These are phyloP conservation scores for Andrena chrysosceles DNA, from an alignment of 2,888 invertebrate genomes.

Conservation along the genomic window DNA sequence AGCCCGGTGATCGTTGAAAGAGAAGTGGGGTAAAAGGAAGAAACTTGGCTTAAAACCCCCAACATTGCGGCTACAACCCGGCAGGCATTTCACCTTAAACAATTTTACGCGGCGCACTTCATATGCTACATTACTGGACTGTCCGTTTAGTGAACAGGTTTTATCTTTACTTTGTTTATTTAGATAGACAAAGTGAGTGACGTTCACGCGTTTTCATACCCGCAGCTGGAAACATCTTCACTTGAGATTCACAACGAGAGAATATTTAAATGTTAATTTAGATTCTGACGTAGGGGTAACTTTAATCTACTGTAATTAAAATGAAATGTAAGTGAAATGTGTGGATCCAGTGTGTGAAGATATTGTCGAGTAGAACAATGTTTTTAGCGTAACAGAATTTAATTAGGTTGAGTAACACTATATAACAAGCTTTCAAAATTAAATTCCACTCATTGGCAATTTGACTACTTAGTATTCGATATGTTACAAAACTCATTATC, in stretches of 20 bases:
- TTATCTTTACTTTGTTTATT: slow-evolving; percentile 43
- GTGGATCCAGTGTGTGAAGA: too few relatives aligned
- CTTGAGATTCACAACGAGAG: too few relatives aligned
- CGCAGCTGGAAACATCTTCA: not conserved
- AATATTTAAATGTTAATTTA: slow-evolving; percentile 9
- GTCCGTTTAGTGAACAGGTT: slow-evolving; percentile 40
- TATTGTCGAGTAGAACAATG: too few relatives aligned
- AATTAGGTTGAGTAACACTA: too few relatives aligned
- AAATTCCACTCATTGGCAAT: too few relatives aligned
- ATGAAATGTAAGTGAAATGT: too few relatives aligned
- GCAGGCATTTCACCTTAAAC: slow-evolving; percentile 71
- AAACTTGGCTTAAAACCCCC: slow-evolving; percentile 54
- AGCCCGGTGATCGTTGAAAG: slow-evolving; percentile 64
- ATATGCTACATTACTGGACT: slow-evolving; percentile 22
- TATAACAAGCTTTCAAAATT: too few relatives aligned
- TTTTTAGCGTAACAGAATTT: too few relatives aligned
- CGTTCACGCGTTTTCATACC: not conserved
- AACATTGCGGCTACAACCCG: slow-evolving; percentile 58
- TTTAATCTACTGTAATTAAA: too few relatives aligned
- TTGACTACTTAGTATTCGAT: too few relatives aligned
- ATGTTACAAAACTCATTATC: too few relatives aligned
- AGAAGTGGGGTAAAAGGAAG: slow-evolving; percentile 57
- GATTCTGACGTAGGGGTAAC: not conserved
- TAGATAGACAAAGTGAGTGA: not conserved
- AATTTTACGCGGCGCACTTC: slow-evolving; percentile 66